These are phyloP conservation scores for chimpanzee (Pan troglodytes) DNA, from an alignment of 2,113 vertebrate species.

Conservation along the genomic window NHGRI_mPanTro3-v2.1_pri NC_072402.2:37940501-37941000, in stretches of 20 bases:
- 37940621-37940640: conserved; percentile 60
- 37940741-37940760: conserved; percentile 33
- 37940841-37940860: neutral
- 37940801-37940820: neutral
- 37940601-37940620: conserved; percentile 61
- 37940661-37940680: conserved; percentile 37
- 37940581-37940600: conserved; percentile 32
- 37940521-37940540: conserved; percentile 30
- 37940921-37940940: neutral
- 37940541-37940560: neutral
- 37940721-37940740: neutral
- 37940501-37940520: conserved; percentile 22
- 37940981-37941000: neutral
- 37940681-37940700: neutral
- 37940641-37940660: conserved; percentile 58
- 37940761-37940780: conserved; percentile 5
- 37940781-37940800: neutral
- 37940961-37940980: neutral
- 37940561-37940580: conserved; percentile 62
- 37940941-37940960: neutral
- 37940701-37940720: conserved; percentile 23
- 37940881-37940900: neutral
- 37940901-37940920: conserved; percentile 16
- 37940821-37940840: neutral
- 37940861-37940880: neutral